These are phyloP conservation scores for Macaria liturata DNA, from an alignment of 2,888 invertebrate genomes.

Conservation along the genomic window DNA sequence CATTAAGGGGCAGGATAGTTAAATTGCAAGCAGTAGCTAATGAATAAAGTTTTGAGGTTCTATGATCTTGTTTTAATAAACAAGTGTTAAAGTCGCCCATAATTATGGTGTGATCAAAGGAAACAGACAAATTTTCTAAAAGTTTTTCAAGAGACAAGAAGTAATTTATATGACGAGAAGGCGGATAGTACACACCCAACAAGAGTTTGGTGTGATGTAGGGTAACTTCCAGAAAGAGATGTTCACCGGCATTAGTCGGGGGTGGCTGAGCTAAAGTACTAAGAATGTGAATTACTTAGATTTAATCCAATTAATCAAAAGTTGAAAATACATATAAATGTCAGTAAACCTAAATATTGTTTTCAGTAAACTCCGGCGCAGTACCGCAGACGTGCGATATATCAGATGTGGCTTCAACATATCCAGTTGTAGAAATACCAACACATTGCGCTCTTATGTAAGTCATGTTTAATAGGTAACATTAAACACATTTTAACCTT, in stretches of 20 bases:
- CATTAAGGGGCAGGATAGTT: not conserved
- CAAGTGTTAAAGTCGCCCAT: conserved; percentile 1
- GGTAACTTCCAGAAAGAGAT: conserved; percentile 3
- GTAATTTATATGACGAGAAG: not conserved
- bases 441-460: conserved; percentile 44
- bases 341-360: conserved; percentile 1
- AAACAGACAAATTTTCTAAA: not conserved
- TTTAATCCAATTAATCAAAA: too few relatives aligned
- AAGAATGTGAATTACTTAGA: not conserved
- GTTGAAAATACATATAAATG: conserved; percentile 10
- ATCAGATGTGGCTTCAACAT: conserved; percentile 85
- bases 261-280: conserved; percentile 10
- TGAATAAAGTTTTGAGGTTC: not conserved
- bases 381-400: conserved; percentile 34
- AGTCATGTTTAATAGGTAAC: conserved; percentile 34
- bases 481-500: too few relatives aligned
- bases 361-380: conserved; percentile 50
- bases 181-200: not conserved
- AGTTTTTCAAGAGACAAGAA: not conserved
- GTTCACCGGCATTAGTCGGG: conserved; percentile 3
- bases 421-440: conserved; percentile 87
- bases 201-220: not conserved
- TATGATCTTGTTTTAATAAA: not conserved
- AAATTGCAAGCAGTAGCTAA: not conserved
- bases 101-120: not conserved